phyloP scores from a whole-genome alignment of 2,113 vertebrate genomes.

The Pipra filicauda region DNA sequence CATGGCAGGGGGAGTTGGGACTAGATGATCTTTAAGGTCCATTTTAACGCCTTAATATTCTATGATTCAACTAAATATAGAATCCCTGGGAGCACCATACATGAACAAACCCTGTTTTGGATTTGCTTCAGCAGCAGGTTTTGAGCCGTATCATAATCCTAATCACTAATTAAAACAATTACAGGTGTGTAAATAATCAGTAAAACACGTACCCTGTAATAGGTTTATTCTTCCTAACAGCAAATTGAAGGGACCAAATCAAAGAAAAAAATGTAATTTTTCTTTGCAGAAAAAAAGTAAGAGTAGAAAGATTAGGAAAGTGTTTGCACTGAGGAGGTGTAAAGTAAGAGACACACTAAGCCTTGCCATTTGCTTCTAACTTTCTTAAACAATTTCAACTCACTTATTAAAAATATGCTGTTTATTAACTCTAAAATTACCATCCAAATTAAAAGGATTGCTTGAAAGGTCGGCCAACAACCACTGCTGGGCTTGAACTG shows the following conservation, averaged over 20 bases:
- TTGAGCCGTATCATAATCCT: background rate
- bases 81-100: background rate
- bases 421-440: conserved; percentile 12
- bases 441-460: background rate
- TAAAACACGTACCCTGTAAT: background rate
- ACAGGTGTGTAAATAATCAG: background rate
- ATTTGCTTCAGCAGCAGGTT: background rate
- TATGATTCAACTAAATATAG: background rate
- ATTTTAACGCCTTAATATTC: background rate
- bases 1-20: background rate
- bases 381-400: background rate
- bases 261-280: background rate
- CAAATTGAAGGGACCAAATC: background rate
- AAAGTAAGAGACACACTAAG: background rate
- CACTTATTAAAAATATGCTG: background rate
- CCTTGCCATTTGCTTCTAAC: background rate
- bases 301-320: background rate
- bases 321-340: background rate
- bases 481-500: background rate
- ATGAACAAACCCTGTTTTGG: background rate
- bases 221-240: background rate
- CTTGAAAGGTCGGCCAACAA: conserved; percentile 42
- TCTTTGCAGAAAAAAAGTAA: background rate
- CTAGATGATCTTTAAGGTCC: background rate
- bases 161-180: background rate